Evolutionary conservation across 30 jellyfish, hydroid and myxozoan genomes (phyloP).

Genomic region (Aurelia aurita): DNA sequence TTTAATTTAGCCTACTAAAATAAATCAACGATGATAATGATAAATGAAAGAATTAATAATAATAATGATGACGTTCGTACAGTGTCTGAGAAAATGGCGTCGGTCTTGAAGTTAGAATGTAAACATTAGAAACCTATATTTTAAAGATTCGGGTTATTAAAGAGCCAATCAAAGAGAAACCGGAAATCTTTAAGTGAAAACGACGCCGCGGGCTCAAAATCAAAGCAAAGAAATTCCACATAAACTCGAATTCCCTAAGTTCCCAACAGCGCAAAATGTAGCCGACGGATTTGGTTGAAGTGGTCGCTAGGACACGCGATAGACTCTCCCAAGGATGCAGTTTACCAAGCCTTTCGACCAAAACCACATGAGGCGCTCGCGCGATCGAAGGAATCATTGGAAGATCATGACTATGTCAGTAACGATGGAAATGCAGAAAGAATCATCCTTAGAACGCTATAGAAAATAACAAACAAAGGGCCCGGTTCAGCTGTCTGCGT

Average conservation of each 20-base stretch:
- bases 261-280: slow-evolving; percentile 18
- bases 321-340: slow-evolving; percentile 4
- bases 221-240: too few relatives aligned
- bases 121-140: too few relatives aligned
- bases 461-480: slow-evolving; percentile 15
- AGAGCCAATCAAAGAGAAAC: too few relatives aligned
- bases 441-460: slow-evolving; percentile 26
- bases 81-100: too few relatives aligned
- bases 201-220: too few relatives aligned
- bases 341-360: slow-evolving; percentile 15
- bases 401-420: slow-evolving; percentile 27
- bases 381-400: slow-evolving; percentile 14
- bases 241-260: not conserved
- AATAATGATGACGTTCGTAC: too few relatives aligned
- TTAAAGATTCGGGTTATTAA: too few relatives aligned
- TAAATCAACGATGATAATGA: too few relatives aligned
- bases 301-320: slow-evolving; percentile 36
- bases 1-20: too few relatives aligned
- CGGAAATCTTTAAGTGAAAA: too few relatives aligned
- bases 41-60: too few relatives aligned
- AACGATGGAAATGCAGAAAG: slow-evolving; percentile 33
- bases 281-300: slow-evolving; percentile 23
- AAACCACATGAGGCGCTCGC: slow-evolving; percentile 50
- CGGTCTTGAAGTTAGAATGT: too few relatives aligned
- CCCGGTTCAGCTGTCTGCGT: slow-evolving; percentile 57